Evolutionary conservation across 1,140 invertebrate species (phyloP), one percentile per base, ranked within the genome.

Genomic region (Propsilocerus akamusi): DNA sequence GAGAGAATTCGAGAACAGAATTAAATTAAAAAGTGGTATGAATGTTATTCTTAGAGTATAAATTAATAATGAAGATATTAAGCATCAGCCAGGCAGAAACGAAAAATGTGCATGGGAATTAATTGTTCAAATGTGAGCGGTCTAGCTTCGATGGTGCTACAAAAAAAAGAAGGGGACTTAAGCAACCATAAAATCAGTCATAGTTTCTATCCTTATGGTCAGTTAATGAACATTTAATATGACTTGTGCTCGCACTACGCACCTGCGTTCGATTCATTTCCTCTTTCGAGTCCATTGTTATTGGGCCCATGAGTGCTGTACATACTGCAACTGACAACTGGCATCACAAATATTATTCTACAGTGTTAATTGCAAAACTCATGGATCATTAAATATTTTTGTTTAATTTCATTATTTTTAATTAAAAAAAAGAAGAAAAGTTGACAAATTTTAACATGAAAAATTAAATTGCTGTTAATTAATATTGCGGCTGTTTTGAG

Each of bases 101-200:
- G n/a, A n/a, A n/a, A n/a, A n/a, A n/a, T n/a, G n/a, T n/a, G n/a
- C n/a, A n/a, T n/a, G n/a, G n/a, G n/a, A n/a, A n/a, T n/a, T n/a
- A n/a, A n/a, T n/a, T n/a, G n/a, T n/a, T n/a, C n/a, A n/a, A n/a
- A n/a, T n/a, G n/a, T n/a, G n/a, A n/a, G n/a, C n/a, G n/a, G n/a
- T n/a, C n/a, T n/a, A n/a, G n/a, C n/a, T n/a, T n/a, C n/a, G n/a
- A n/a, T n/a, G n/a, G n/a, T n/a, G n/a, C n/a, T n/a, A n/a, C n/a
- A n/a, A n/a, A n/a, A n/a, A n/a, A n/a, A n/a, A n/a, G n/a, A n/a
- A n/a, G n/a, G n/a, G n/a, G n/a, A n/a, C n/a, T 41, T 41, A 41
- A 41, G 34, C 34, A 41, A 41, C 34, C 34, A 41, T 41, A 41
- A 41, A 41, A 41, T 41, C 34, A 41, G n/a, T 41, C 17, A 41